Evolutionary conservation across 2,888 invertebrate genomes (phyloP), one percentile per base, ranked within the genome.

Genomic region (Psococerastis gibbosa): DNA sequence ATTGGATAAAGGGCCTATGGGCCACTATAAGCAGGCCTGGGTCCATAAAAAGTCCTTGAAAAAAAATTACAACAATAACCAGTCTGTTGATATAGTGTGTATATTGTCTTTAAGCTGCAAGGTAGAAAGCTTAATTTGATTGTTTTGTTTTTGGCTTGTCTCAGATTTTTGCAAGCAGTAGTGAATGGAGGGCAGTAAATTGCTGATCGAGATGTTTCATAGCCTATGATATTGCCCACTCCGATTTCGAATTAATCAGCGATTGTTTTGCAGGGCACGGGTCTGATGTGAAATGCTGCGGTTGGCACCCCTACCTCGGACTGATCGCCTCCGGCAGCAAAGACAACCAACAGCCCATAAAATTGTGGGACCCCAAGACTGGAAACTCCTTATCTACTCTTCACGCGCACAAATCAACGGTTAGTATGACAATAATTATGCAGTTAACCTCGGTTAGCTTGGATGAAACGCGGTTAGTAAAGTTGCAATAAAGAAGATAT

Each of bases 381-480:
- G 97, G 95, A 4, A 81, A 84, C 50, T 89, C 94, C 35, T 66
- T 98, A 44, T 91, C 95, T 15, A 98, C 97, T 32, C 67, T 98
- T 72, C 97, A 98, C 64, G 97, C 97, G 34, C 98, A 99, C 64
- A 99, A 99, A 65, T 92, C 91, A 44, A 97, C 98, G 22, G 98
- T 98, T 9, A 27, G 11, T n/a, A n/a, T n/a, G n/a, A n/a, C n/a
- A n/a, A n/a, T n/a, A n/a, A n/a, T n/a, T n/a, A n/a, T n/a, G n/a
- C n/a, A n/a, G n/a, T n/a, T n/a, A n/a, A n/a, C n/a, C n/a, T n/a
- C n/a, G n/a, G n/a, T n/a, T n/a, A n/a, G n/a, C n/a, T n/a, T n/a
- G n/a, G n/a, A n/a, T n/a, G n/a, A n/a, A n/a, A n/a, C n/a, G n/a
- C n/a, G n/a, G n/a, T n/a, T n/a, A n/a, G n/a, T n/a, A n/a, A n/a